phyloP scores from a whole-genome alignment of 2,888 invertebrate species.

The Dasypogon diadema region DNA sequence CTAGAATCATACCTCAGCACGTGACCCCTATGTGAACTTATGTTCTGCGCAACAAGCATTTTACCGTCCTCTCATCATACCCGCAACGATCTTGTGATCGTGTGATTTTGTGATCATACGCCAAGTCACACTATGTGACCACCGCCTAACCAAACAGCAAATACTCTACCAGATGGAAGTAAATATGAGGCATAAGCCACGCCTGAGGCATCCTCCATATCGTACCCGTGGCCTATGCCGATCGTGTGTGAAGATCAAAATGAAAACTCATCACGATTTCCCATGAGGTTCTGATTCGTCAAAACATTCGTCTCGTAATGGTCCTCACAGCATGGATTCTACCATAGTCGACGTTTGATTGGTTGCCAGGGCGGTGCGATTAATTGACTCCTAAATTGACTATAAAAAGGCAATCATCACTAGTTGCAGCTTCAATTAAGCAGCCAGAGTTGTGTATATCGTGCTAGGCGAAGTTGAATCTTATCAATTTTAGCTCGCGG shows the following conservation, averaged over 20 bases:
- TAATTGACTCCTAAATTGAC: conserved; percentile 65
- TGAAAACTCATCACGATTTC: not conserved
- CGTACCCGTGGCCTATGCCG: not conserved
- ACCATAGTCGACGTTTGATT: conserved; percentile 66
- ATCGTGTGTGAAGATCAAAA: conserved; percentile 3
- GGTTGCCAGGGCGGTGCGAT: conserved; percentile 61
- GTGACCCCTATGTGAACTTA: conserved; percentile 64
- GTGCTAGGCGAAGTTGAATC: conserved; percentile 41
- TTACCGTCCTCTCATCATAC: conserved; percentile 5
- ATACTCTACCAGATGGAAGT: not conserved
- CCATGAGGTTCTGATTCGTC: conserved; percentile 48
- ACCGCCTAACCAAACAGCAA: not conserved
- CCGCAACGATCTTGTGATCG: conserved; percentile 8
- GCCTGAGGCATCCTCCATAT: not conserved
- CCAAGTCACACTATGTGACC: not conserved
- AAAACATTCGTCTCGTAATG: conserved; percentile 52
- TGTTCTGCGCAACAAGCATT: conserved; percentile 53
- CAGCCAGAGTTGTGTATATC: conserved; percentile 58
- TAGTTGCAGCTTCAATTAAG: conserved; percentile 68
- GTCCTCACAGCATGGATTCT: conserved; percentile 59
- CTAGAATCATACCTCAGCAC: conserved; percentile 52
- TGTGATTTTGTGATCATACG: not conserved
- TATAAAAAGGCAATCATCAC: conserved; percentile 77
- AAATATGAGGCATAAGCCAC: not conserved
- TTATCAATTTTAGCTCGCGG: conserved; percentile 31